Evolutionary conservation across 2,113 vertebrate genomes (phyloP).

Genomic region (Eurystomus gularis): DNA sequence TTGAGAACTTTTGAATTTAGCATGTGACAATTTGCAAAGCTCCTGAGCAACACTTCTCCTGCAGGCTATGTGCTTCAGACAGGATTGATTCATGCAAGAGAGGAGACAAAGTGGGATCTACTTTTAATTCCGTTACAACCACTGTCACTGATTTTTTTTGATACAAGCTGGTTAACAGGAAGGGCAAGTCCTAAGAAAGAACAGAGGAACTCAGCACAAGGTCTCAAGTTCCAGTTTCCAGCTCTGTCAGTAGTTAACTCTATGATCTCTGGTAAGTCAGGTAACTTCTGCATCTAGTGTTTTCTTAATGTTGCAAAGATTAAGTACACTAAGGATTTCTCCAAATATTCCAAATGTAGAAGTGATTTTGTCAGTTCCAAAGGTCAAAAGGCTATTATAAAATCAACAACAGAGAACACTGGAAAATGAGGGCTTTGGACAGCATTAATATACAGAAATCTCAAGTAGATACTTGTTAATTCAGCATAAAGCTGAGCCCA

Average conservation of each 20-base stretch:
- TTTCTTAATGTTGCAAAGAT: not conserved
- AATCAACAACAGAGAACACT: not conserved
- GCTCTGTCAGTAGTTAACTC: not conserved
- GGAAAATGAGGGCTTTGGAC: not conserved
- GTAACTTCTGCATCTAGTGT: not conserved
- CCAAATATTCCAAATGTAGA: not conserved
- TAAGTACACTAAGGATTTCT: not conserved
- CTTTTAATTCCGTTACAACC: not conserved
- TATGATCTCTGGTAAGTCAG: not conserved
- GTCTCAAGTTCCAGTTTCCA: not conserved
- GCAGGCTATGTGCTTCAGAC: not conserved
- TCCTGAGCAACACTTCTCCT: not conserved
- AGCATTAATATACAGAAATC: not conserved
- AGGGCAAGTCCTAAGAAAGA: not conserved
- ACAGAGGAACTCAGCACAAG: not conserved
- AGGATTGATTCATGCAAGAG: not conserved
- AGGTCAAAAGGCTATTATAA: not conserved
- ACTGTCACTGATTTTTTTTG: rapidly evolving
- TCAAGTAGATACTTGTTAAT: not conserved
- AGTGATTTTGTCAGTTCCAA: not conserved
- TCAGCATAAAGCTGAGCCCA: not conserved
- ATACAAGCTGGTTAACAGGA: not conserved
- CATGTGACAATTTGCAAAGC: not conserved
- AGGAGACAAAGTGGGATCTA: not conserved
- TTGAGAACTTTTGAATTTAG: not conserved